Evolutionary conservation across 2,888 invertebrate species (phyloP), one percentile per base, ranked within the genome.

Genomic region (Enchytraeus crypticus): DNA sequence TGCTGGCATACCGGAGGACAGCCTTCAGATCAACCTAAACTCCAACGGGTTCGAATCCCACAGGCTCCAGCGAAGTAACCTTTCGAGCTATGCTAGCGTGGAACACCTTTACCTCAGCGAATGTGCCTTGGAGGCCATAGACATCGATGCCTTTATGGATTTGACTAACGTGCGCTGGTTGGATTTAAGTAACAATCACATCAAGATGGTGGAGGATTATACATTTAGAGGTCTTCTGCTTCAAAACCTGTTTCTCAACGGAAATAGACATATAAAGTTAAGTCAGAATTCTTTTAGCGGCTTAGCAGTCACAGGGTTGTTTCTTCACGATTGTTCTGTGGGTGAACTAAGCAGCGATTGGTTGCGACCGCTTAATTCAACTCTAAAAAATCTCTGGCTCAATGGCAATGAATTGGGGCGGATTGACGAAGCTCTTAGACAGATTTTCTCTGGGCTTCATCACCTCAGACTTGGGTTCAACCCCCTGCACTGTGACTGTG

Each of bases 401-500:
- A 72, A 76, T 59, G 72, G 73, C 43, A 78, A 78, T 64, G 71
- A 72, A 53, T 71, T 78, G 59, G 72, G 73, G 56, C 63, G 67
- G 27, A 69, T 78, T 43, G 69, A 70, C 38, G 63, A 66, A 11
- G 66, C 71, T 43, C 73, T 76, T 71, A 59, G 70, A 33, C 68
- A 71, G 45, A 57, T 75, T 2, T 77, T 77, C 64, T 67, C 68
- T 43, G 71, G 66, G 5, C 62, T 78, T 51, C 70, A 68, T 49
- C 76, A 77, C 62, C 65, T 77, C 30, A 66, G 76, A 43, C 68
- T 78, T 53, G 75, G 74, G 8, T 67, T 71, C 30, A 78, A 78
- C 66, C 75, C 76, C 3, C 69, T 77, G 32, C 76, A 77, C 59
- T 78, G 78, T 63, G 76, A 77, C 65, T 78, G 78, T 65, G 75